These are phyloP conservation scores for Numenius arquata DNA, from an alignment of 2,113 vertebrate genomes.

Conservation along the genomic window DNA sequence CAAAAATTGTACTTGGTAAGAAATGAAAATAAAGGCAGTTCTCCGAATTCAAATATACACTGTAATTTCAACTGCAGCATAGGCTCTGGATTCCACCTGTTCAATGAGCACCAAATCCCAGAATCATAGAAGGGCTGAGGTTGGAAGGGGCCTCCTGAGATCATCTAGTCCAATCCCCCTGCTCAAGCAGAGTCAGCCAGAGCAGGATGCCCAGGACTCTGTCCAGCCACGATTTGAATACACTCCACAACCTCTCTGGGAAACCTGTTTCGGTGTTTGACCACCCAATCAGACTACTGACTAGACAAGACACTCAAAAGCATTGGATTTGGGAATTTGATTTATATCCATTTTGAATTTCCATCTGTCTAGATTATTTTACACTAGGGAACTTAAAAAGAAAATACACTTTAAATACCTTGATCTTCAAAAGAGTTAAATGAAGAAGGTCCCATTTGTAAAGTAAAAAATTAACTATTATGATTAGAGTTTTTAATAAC, in stretches of 20 bases:
- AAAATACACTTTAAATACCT: neutral
- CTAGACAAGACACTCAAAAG: neutral
- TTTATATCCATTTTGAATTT: neutral
- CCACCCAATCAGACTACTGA: neutral
- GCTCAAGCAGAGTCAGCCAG: neutral
- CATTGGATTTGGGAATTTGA: neutral
- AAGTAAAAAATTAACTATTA: neutral
- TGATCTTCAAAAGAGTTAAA: neutral
- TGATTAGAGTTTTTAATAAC: neutral
- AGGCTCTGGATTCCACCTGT: neutral
- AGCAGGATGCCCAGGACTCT: neutral
- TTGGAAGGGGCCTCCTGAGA: neutral
- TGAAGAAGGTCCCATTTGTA: neutral
- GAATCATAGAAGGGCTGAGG: neutral
- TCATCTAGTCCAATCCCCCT: neutral
- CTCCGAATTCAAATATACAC: neutral
- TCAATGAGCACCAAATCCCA: neutral
- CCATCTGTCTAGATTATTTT: neutral
- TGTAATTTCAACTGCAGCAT: neutral
- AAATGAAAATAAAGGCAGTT: neutral
- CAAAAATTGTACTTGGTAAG: neutral
- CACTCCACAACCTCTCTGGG: neutral
- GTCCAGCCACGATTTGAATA: neutral
- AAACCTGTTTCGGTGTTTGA: neutral
- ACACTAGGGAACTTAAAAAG: neutral